Base-by-base conservation (phyloP, 2,888 invertebrate species). In the Physocephala rufipes region DNA sequence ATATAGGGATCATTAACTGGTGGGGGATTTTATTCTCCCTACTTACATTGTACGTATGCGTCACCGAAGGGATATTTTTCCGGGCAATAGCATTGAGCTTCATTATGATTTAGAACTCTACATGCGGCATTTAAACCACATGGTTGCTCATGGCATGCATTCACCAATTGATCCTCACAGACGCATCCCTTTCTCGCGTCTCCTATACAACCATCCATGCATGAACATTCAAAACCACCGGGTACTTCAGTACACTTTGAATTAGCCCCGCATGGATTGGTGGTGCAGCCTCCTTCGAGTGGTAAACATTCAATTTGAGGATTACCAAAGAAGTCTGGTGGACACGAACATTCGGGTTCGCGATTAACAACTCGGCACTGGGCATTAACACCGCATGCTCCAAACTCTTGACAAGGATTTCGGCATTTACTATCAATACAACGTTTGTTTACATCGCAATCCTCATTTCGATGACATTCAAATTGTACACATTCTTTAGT, bases 51-150 rank as follows among this genome's bases (percentile, higher is more conserved):
- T 79, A 92, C 90, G 81, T 92, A 91, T 26, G 95, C 94, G 88
- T 96, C 93, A 70, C 95, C 96, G 74, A 91, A 89, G 63, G 95
- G 95, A 86, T 90, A 93, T 81, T 91, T 91, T 47, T 91, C 88
- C 65, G 95, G 95, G 82, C 96, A 96, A 82, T 92, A 93, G 82
- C 96, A 96, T 81, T 94, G 91, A 0, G 93, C 90, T 79, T 90
- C 90, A 73, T 88, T 88, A 58, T 89, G 89, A 74, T 90, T 88
- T 63, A 90, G 87, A 55, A 93, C 90, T 76, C 91, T 90, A 82
- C 96, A 96, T 67, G 90, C 90, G 2, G 96, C 95, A 81, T 95
- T 94, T 47, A 89, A 88, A 21, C 96, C 96, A 82, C 96, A 96
- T 49, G 90, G 88, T 79, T 92, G 91, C 77, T 91, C 90, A 75